Evolutionary conservation across 2,113 vertebrate species (phyloP), one percentile per base, ranked within the genome.

Genomic region (Orycteropus afer): DNA sequence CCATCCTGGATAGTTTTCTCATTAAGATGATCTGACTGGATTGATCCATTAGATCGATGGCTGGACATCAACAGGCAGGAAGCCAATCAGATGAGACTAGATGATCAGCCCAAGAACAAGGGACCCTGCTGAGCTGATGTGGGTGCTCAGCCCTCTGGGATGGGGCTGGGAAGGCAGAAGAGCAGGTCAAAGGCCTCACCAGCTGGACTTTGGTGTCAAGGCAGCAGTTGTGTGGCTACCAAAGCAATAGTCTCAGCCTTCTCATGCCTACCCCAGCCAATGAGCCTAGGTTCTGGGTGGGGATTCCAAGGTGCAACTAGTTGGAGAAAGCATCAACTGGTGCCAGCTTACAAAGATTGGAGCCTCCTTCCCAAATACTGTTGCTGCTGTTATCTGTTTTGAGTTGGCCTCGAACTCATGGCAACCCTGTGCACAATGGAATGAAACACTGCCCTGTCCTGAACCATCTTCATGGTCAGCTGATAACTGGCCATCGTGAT

Each of bases 1-100:
- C 94, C 92, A 73, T 89, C 63, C 49, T 53, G 82, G 89, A 89
- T 89, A 74, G 82, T 97, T 97, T 97, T 91, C 96, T 97, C 96
- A 92, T 97, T 94, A 95, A 97, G 92, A 37, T 29, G 13, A 97
- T 97, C 18, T 17, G 95, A 86, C 78, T 9, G 29, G 94, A 97
- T 97, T 91, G 93, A 96, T 96, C 91, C n/a, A 18, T n/a, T 63
- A 25, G 32, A 83, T 97, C 92, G 0, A 95, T 96, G 94, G 74
- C 37, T 34, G 29, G 89, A 89, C 69, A 79, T 95, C 92, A 76
- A 74, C 53, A 1, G 0, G 47, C 13, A 29, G 95, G 92, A 93
- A 82, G 71, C 61, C 29, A 2, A 55, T 92, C 73, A 14, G 32
- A 86, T 4, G 89, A 79, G 55, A 74, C 77, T 10, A n/a, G 57